phyloP scores from a whole-genome alignment of 2,113 vertebrate species.

The Clinocottus analis region DNA sequence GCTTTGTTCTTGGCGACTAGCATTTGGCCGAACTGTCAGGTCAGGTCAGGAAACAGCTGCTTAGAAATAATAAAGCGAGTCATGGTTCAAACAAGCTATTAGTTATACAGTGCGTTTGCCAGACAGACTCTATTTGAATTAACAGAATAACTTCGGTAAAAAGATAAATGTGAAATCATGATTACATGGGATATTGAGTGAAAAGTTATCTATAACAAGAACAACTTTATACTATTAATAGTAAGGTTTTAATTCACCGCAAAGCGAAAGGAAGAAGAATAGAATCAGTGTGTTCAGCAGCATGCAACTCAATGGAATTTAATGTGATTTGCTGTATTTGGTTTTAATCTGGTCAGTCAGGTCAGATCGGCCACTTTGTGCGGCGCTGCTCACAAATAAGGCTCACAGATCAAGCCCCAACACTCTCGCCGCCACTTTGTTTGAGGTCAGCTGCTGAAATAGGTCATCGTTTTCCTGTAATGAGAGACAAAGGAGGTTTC shows the following conservation, averaged over 20 bases:
- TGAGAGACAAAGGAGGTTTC: slow-evolving; percentile 64
- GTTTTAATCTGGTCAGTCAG: slow-evolving; percentile 5
- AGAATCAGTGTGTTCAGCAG: neutral
- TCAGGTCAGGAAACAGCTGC: slow-evolving; percentile 49
- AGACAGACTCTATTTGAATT: slow-evolving; percentile 1
- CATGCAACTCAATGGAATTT: neutral
- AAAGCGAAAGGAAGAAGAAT: neutral
- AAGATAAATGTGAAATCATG: neutral
- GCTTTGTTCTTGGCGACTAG: neutral
- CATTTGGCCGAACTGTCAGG: slow-evolving; percentile 1
- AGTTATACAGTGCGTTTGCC: neutral
- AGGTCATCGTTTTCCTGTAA: slow-evolving; percentile 57
- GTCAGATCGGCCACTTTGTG: slow-evolving; percentile 30
- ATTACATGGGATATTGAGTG: neutral
- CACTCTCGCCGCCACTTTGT: slow-evolving; percentile 60
- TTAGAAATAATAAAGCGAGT: slow-evolving; percentile 25
- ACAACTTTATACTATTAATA: too few species aligned
- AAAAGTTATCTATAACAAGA: neutral
- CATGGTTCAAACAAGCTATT: slow-evolving; percentile 8
- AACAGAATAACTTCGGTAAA: slow-evolving; percentile 24
- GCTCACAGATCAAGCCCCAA: slow-evolving; percentile 49
- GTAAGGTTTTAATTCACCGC: neutral
- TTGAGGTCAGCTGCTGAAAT: slow-evolving; percentile 67
- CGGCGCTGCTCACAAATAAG: slow-evolving; percentile 19
- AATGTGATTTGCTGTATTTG: neutral